phyloP scores from a whole-genome alignment of 2,797 vertebrate species.

The Cossypha dichroa region DNA sequence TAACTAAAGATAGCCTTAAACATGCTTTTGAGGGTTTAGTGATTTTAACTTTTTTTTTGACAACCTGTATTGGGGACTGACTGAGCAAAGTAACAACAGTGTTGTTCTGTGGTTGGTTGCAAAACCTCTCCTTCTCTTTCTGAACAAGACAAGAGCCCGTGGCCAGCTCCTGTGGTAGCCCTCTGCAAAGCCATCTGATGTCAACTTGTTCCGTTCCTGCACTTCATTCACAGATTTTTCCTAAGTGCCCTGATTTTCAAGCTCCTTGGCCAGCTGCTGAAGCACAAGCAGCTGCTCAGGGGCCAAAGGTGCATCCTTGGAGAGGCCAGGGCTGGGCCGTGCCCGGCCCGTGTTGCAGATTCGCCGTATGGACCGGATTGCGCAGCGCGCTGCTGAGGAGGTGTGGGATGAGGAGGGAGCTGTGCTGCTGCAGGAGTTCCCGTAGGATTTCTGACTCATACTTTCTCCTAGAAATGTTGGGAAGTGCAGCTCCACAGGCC shows the following conservation, averaged over 20 bases:
- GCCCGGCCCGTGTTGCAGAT: background rate
- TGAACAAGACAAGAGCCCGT: background rate
- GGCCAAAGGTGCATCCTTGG: background rate
- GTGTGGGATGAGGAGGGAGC: conserved; percentile 57
- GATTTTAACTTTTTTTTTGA: background rate
- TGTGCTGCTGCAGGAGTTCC: conserved; percentile 54
- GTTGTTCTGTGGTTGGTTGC: background rate
- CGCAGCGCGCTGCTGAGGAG: conserved; percentile 45
- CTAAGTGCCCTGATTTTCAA: background rate
- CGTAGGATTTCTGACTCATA: conserved; percentile 63
- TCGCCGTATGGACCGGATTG: conserved; percentile 50
- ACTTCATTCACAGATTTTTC: background rate
- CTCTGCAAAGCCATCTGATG: background rate
- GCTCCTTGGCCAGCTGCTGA: background rate
- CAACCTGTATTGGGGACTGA: background rate
- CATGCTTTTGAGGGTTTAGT: background rate
- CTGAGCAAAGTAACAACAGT: background rate
- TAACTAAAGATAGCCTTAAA: background rate
- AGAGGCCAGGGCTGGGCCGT: background rate
- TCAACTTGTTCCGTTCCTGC: background rate
- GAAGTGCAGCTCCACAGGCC: background rate
- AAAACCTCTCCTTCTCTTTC: background rate
- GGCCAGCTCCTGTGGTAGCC: background rate
- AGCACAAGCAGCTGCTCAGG: background rate
- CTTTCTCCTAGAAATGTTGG: conserved; percentile 62